These are phyloP conservation scores for Fistularia commersonii DNA, from an alignment of 2,797 vertebrate species.

Conservation along the genomic window DNA sequence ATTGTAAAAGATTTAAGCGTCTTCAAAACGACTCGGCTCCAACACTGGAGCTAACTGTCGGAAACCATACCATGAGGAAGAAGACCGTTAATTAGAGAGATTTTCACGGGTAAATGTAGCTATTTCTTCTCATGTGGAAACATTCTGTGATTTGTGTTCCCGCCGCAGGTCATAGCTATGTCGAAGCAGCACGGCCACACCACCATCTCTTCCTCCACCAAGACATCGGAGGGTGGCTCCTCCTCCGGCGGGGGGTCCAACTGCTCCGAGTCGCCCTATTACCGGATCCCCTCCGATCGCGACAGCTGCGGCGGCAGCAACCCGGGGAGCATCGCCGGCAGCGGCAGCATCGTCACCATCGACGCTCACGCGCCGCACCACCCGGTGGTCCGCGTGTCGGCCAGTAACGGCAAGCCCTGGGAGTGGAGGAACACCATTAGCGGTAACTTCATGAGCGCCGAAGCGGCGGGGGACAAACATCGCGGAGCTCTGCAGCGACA, in stretches of 20 bases:
- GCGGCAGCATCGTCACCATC: constrained; percentile 88
- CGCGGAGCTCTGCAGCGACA: constrained; percentile 68
- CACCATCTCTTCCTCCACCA: constrained; percentile 68
- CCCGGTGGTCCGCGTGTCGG: constrained; percentile 87
- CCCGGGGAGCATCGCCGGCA: constrained; percentile 83
- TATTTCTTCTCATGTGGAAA: neutral
- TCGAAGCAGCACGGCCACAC: constrained; percentile 84
- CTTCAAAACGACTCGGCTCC: too few species aligned
- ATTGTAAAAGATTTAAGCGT: too few species aligned
- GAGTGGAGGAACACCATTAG: constrained; percentile 89
- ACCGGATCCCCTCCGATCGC: constrained; percentile 87
- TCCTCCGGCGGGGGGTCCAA: constrained; percentile 84
- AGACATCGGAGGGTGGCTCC: constrained; percentile 82
- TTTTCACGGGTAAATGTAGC: too few species aligned
- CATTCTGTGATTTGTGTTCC: constrained; percentile 1
- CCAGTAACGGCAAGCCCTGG: constrained; percentile 79
- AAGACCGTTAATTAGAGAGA: too few species aligned
- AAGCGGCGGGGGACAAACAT: constrained; percentile 61
- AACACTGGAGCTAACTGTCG: too few species aligned
- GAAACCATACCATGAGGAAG: too few species aligned
- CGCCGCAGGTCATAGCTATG: constrained; percentile 89
- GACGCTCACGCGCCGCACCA: constrained; percentile 93
- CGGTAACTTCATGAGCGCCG: constrained; percentile 42
- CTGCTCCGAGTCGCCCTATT: constrained; percentile 92
- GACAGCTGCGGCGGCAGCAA: constrained; percentile 87